Base-by-base conservation (phyloP, 2,888 invertebrate species). In the Eupithecia dodoneata region DNA sequence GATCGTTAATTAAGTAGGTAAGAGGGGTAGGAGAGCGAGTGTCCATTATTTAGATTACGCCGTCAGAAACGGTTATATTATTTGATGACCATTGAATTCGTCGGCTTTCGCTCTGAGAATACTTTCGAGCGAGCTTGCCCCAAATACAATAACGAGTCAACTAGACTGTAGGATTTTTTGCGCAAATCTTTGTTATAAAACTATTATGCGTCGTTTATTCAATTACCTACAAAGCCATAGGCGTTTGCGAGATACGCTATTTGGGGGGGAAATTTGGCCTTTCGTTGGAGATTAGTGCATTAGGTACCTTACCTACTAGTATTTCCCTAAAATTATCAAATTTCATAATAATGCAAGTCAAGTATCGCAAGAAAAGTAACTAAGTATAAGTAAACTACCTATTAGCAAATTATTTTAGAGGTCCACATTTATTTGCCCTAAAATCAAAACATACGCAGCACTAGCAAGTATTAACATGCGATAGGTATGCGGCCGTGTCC, bases 401-500 rank as follows among this genome's bases (percentile, higher is more conserved):
- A 12, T 12, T 47, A 47, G 12, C 5, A 15, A 52, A 52, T 52
- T 55, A 55, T n/a, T n/a, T 52, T 52, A 15, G 15, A 52, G 6
- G 15, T n/a, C 49, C 49, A 49, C 47, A 49, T 30, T 41, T 13
- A n/a, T 47, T 49, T 10, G 30, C 49, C 42, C 41, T 52, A 55
- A 72, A 72, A 42, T 45, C 59, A 63, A 67, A 67, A 72, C 45
- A 4, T 45, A 69, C 47, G 49, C 44, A 44, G 5, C 70, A 69
- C 52, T 76, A 77, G 67, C 73, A 63, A 80, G 81, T 81, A 81
- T 76, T 81, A 83, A 85, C 83, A 83, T 81, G 82, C 86, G 87
- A 88, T 89, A 87, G 55, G 67, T 69, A 66, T 77, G 82, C 85
- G 83, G 90, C 85, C 83, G 90, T 88, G 94, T 89, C 91, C 94